Percentiles rank a stretch among this genome's conserved stretches.
phyloP scores from a whole-genome alignment of 2,797 vertebrate species.

The Champsocephalus gunnari region DNA sequence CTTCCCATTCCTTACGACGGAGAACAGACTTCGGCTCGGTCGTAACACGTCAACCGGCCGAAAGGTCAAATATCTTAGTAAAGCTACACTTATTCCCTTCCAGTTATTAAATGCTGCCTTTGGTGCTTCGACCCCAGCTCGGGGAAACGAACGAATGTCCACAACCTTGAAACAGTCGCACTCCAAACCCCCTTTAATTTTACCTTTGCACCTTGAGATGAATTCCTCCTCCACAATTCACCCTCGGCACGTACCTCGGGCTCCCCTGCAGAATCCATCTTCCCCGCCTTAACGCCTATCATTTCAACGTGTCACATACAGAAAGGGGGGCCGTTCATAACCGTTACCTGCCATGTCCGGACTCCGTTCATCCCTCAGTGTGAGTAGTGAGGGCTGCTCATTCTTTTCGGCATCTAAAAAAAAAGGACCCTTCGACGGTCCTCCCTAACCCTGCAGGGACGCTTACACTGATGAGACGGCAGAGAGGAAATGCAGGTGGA shows the following conservation, averaged over 20 bases:
- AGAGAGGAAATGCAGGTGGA: conserved; percentile 37
- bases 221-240: conserved; percentile 60
- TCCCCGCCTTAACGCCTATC: conserved; percentile 59
- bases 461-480: conserved; percentile 58
- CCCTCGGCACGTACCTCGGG: conserved; percentile 42
- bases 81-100: no score
- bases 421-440: conserved; percentile 1
- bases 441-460: conserved; percentile 20
- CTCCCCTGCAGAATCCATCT: conserved; percentile 68
- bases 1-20: no score
- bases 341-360: conserved; percentile 70
- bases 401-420: conserved; percentile 45
- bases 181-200: conserved; percentile 60
- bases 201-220: conserved; percentile 71
- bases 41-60: no score
- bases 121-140: conserved; percentile 33
- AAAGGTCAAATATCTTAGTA: no score
- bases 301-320: conserved; percentile 74
- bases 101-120: conserved; percentile 16
- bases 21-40: no score
- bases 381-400: conserved; percentile 57
- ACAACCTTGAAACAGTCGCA: conserved; percentile 65
- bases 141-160: conserved; percentile 51
- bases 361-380: conserved; percentile 71
- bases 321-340: conserved; percentile 68